Evolutionary conservation across 2,888 invertebrate genomes (phyloP).

Genomic region (Acleris holmiana): DNA sequence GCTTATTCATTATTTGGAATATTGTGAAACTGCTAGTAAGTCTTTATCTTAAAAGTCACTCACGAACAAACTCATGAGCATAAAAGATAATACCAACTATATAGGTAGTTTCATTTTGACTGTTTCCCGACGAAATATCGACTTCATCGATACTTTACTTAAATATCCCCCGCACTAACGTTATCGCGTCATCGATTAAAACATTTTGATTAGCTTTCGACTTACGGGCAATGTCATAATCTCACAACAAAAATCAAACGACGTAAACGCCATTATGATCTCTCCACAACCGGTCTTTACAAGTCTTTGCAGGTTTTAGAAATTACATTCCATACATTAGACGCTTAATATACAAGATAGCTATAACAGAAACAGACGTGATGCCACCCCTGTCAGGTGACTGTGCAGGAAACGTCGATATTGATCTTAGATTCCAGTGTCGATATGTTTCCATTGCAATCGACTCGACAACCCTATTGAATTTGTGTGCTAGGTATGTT

Average conservation of each 20-base stretch:
- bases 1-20: no score
- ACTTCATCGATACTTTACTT: slow-evolving; percentile 47
- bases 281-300: slow-evolving; percentile 66
- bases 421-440: slow-evolving; percentile 75
- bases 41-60: no score
- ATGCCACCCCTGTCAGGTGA: slow-evolving; percentile 82
- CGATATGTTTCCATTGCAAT: slow-evolving; percentile 73
- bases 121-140: neutral
- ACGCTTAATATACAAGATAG: slow-evolving; percentile 78
- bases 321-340: slow-evolving; percentile 77
- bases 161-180: slow-evolving; percentile 63
- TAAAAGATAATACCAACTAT: neutral
- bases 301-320: slow-evolving; percentile 64
- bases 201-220: slow-evolving; percentile 84
- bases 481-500: slow-evolving; percentile 77
- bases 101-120: neutral
- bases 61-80: no score
- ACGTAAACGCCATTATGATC: slow-evolving; percentile 70
- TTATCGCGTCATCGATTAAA: slow-evolving; percentile 83
- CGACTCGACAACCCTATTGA: slow-evolving; percentile 76
- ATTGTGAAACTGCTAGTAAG: no score
- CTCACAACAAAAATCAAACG: slow-evolving; percentile 67
- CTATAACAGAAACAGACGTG: slow-evolving; percentile 78
- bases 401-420: slow-evolving; percentile 79
- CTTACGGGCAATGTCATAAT: slow-evolving; percentile 81